These are phyloP conservation scores for Emmelina monodactyla DNA, from an alignment of 2,888 invertebrate genomes.

Conservation along the genomic window DNA sequence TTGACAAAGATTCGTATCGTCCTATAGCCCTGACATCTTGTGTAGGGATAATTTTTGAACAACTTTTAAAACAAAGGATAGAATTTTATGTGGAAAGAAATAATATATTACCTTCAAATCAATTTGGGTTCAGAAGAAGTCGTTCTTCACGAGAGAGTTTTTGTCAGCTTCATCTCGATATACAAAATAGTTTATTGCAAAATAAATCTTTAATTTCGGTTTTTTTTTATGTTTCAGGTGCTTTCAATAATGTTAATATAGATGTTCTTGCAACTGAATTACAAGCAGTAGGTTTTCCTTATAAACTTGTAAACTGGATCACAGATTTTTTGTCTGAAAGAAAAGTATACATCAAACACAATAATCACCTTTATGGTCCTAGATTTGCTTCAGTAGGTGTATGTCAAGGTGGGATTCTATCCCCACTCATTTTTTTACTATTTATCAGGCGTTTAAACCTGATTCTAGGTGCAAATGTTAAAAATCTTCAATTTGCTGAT, in stretches of 20 bases:
- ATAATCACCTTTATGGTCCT: slow-evolving; percentile 9
- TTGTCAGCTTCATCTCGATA: slow-evolving; percentile 3
- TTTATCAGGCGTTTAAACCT: slow-evolving; percentile 11
- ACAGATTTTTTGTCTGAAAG: slow-evolving; percentile 11
- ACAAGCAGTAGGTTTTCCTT: slow-evolving; percentile 7
- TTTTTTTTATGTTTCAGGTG: slow-evolving; percentile 10
- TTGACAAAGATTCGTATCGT: slow-evolving; percentile 8
- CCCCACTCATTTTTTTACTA: slow-evolving; percentile 10
- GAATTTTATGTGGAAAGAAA: slow-evolving; percentile 11
- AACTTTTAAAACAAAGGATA: slow-evolving; percentile 10
- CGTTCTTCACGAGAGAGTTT: slow-evolving; percentile 9
- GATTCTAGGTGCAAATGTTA: slow-evolving; percentile 9
- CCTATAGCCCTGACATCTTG: slow-evolving; percentile 13
- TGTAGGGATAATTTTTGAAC: slow-evolving; percentile 12
- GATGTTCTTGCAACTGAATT: slow-evolving; percentile 3
- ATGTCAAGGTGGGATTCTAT: slow-evolving; percentile 13
- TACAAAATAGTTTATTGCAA: too few relatives aligned
- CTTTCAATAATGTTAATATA: slow-evolving; percentile 10
- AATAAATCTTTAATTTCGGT: slow-evolving; percentile 4
- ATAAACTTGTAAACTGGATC: slow-evolving; percentile 10
- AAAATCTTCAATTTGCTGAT: slow-evolving; percentile 12
- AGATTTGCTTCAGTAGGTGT: slow-evolving; percentile 8
- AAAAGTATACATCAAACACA: slow-evolving; percentile 11
- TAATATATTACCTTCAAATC: slow-evolving; percentile 11
- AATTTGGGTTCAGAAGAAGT: slow-evolving; percentile 12